Conservation (phyloP, 2,888 invertebrate genomes). For the Andricus quercusramuli region DNA sequence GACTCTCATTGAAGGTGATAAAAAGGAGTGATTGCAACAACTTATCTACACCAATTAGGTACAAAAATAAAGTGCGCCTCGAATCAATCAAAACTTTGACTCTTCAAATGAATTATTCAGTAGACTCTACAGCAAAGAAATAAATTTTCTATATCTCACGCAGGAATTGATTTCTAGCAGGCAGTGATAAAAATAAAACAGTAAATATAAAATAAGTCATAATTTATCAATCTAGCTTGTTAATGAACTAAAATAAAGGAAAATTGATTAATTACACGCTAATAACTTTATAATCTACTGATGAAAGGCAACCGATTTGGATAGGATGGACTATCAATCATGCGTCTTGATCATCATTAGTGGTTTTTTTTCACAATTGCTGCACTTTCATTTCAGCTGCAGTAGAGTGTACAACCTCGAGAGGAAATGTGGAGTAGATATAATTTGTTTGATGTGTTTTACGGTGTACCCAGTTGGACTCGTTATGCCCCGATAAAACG, state of each 20-base stretch:
- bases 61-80: too few relatives aligned
- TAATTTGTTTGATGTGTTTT: conserved; percentile 27
- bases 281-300: conserved; percentile 4
- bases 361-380: neutral
- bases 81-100: neutral
- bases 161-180: neutral
- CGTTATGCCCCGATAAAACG: conserved; percentile 39
- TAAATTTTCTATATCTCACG: neutral
- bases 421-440: conserved; percentile 35
- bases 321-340: conserved; percentile 3
- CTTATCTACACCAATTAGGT: too few relatives aligned
- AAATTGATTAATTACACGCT: conserved; percentile 26
- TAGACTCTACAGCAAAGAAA: neutral
- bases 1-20: too few relatives aligned
- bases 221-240: neutral
- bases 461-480: conserved; percentile 29
- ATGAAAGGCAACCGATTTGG: conserved; percentile 6
- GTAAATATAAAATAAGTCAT: neutral
- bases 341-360: neutral
- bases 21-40: too few relatives aligned
- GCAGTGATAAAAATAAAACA: neutral
- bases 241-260: conserved; percentile 16
- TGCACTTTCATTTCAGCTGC: conserved; percentile 16
- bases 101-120: neutral
- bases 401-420: neutral